phyloP scores from a whole-genome alignment of 2,888 invertebrate genomes.

The Drosophila mimetica region DNA sequence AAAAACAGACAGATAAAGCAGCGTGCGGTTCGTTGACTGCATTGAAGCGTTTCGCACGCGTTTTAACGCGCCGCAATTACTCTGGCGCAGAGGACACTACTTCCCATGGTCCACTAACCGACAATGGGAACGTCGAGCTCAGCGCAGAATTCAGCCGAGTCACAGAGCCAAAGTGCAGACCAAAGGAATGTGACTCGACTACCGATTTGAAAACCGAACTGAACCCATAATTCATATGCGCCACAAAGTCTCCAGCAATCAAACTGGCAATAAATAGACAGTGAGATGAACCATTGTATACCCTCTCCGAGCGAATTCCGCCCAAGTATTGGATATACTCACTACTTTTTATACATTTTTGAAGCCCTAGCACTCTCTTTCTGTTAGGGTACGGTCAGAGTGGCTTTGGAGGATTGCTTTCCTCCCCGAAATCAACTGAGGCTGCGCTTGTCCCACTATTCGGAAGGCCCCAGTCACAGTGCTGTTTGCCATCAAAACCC shows the following conservation, averaged over 20 bases:
- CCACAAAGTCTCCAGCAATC: constrained; percentile 81
- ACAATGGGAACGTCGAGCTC: constrained; percentile 58
- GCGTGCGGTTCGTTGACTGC: constrained; percentile 34
- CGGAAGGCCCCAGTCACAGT: constrained; percentile 10
- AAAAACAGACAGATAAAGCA: constrained; percentile 25
- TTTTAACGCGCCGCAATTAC: constrained; percentile 44
- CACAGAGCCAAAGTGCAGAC: constrained; percentile 72
- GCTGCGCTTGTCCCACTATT: constrained; percentile 13
- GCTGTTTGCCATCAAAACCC: constrained; percentile 16
- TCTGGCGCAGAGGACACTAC: constrained; percentile 21
- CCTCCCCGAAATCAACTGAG: constrained; percentile 6
- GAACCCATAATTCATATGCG: constrained; percentile 81
- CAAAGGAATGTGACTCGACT: constrained; percentile 73
- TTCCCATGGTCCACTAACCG: constrained; percentile 79
- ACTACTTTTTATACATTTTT: background rate
- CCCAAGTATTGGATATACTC: background rate
- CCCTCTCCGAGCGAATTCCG: constrained; percentile 2
- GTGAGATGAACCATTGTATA: constrained; percentile 6
- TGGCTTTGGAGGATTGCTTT: constrained; percentile 10
- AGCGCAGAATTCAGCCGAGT: constrained; percentile 39
- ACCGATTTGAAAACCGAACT: constrained; percentile 45
- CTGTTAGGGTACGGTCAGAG: constrained; percentile 12
- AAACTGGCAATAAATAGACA: constrained; percentile 64
- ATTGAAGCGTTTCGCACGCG: constrained; percentile 48
- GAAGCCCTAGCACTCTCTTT: constrained; percentile 1